Evolutionary conservation across 1,140 invertebrate species (phyloP), one percentile per base, ranked within the genome.

Genomic region (Sarcophaga peregrina): DNA sequence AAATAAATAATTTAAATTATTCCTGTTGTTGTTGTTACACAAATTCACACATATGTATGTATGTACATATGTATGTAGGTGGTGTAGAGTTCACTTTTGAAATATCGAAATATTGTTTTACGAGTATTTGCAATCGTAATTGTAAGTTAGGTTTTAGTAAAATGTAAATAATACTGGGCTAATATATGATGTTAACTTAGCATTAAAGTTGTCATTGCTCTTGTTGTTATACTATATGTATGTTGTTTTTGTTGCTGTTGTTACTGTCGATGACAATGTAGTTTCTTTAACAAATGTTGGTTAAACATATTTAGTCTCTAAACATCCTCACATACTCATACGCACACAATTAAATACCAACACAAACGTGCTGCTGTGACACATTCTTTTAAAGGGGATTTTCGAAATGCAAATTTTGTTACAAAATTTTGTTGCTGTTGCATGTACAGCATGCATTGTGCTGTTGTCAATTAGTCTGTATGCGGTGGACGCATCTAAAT

Each of bases 211-310:
- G 62, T 68, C 54, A 58, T 58, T 58, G 54, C n/a, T 58, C 15
- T 58, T 58, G 54, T 58, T 58, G 54, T 58, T 58, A 37, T 37
- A 37, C 25, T 2, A 37, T 37, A 37, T 37, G 4, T 37, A 37
- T 37, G 13, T 58, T 58, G 54, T 58, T 58, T 7, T 15, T 13
- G 15, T 58, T 58, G 54, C 13, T 58, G 15, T 37, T 37, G 25
- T 37, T 37, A 37, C 25, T 37, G n/a, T 58, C 13, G n/a, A n/a
- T 58, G 54, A 13, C n/a, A 58, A 58, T 68, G 62, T 20, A 20
- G 62, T 68, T 68, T 68, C 62, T 68, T 68, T 68, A 68, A 68
- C 62, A 20, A 20, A 68, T 68, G 17, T 68, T 68, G 62, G 62
- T 68, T 8, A 68, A n/a, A 58, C 54, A 58, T 68, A 68, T 68